These are phyloP conservation scores for Seriola aureovittata DNA, from an alignment of 2,113 vertebrate genomes.

Conservation along the genomic window DNA sequence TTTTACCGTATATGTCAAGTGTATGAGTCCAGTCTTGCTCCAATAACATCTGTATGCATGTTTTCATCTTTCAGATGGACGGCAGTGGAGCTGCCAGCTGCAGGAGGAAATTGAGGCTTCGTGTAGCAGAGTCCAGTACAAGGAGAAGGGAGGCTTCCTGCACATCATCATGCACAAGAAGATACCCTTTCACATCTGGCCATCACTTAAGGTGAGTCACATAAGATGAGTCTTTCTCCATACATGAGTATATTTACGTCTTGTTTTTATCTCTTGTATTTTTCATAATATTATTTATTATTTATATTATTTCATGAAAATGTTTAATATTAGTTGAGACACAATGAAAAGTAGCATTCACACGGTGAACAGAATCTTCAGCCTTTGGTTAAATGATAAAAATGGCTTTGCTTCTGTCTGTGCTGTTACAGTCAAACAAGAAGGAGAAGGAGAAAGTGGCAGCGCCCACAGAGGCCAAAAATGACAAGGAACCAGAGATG, in stretches of 20 bases:
- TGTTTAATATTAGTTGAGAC: too few species aligned
- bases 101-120: slow-evolving; percentile 95
- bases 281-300: background rate
- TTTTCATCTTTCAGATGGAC: slow-evolving; percentile 85
- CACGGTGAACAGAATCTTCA: background rate
- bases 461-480: slow-evolving; percentile 80
- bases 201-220: slow-evolving; percentile 88
- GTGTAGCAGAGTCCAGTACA: slow-evolving; percentile 91
- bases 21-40: background rate
- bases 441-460: slow-evolving; percentile 87
- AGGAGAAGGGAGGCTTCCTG: slow-evolving; percentile 91
- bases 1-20: background rate
- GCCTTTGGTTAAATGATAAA: background rate
- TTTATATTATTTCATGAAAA: background rate
- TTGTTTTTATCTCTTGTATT: background rate
- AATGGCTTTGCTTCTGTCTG: background rate
- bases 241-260: background rate
- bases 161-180: slow-evolving; percentile 95
- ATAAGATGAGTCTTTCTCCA: background rate
- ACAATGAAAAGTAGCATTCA: background rate
- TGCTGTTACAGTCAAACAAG: slow-evolving; percentile 86
- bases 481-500: slow-evolving; percentile 79
- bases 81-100: slow-evolving; percentile 94
- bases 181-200: slow-evolving; percentile 95
- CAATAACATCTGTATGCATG: background rate